Base-by-base conservation (phyloP, 2,113 vertebrate genomes). In the Narcine bancroftii region DNA sequence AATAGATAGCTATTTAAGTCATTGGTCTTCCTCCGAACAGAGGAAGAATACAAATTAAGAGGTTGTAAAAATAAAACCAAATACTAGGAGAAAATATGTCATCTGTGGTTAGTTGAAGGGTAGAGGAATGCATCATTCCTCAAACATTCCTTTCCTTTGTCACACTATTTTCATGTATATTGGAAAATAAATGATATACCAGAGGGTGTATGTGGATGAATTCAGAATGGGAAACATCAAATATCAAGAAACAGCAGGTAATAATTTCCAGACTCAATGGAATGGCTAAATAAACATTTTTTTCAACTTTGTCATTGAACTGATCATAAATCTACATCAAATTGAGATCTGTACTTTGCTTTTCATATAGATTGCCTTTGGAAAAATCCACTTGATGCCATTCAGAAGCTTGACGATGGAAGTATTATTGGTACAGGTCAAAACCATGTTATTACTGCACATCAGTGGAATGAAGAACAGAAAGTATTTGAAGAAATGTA, bases 401-500 rank as follows among this genome's bases (percentile, higher is more conserved):
- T 95, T 63, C 95, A 96, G 89, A 95, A 94, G 93, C 76, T 93
- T 0, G 95, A 96, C 36, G 95, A 94, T 92, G 72, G 56, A 92
- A 79, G 19, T 0, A 92, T 96, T 75, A 93, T 96, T 94, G 96
- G 95, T 92, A 95, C 95, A 56, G 96, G 97, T 89, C 93, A 95
- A 92, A 95, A 95, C 87, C 95, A 96, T 93, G 93, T 96, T n/a
- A 96, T 96, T 92, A 96, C 94, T 89, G 94, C 94, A 5, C 93
- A 26, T 60, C 96, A 96, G 79, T 95, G 94, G 95, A 94, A 96
- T n/a, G 94, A 94, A 39, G 95, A 93, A 0, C 83, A 93, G 1
- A 93, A 94, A 47, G 89, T 95, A 79, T 97, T 97, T 92, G 93
- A 92, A 77, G 92, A 26, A 65, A 75, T 87, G 63, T 93, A 93